Conservation (phyloP, 1,140 invertebrate genomes). For the Ptiloglossa arizonensis region DNA sequence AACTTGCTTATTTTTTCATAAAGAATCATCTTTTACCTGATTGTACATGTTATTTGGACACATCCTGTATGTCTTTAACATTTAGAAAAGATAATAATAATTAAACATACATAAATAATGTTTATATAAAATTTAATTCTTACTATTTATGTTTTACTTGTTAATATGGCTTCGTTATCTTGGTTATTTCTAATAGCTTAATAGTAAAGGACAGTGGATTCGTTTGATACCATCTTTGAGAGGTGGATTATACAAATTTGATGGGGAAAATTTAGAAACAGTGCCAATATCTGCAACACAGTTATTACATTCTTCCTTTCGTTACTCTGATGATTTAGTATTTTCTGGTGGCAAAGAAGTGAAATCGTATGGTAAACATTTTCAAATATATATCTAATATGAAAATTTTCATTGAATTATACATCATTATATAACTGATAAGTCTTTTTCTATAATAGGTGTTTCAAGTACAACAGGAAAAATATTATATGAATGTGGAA, state of each 20-base stretch:
- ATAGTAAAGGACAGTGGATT: conserved; percentile 92
- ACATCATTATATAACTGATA: conserved; percentile 24
- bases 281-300: conserved; percentile 93
- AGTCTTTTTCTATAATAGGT: conserved; percentile 79
- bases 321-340: conserved; percentile 92
- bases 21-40: too few species aligned
- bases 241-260: conserved; percentile 94
- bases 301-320: conserved; percentile 91
- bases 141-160: conserved; percentile 7
- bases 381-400: background rate
- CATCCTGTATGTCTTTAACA: too few species aligned
- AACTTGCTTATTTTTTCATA: too few species aligned
- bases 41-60: too few species aligned
- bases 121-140: too few species aligned
- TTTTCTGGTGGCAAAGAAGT: conserved; percentile 91
- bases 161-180: conserved; percentile 7
- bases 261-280: conserved; percentile 93
- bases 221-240: conserved; percentile 95
- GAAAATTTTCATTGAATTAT: background rate
- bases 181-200: too few species aligned
- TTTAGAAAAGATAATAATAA: too few species aligned
- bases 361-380: conserved; percentile 82
- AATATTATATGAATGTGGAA: conserved; percentile 90
- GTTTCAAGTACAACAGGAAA: conserved; percentile 89
- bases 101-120: background rate